These are phyloP conservation scores for Habropoda laboriosa DNA, from an alignment of 1,140 invertebrate species.

Conservation along the genomic window DNA sequence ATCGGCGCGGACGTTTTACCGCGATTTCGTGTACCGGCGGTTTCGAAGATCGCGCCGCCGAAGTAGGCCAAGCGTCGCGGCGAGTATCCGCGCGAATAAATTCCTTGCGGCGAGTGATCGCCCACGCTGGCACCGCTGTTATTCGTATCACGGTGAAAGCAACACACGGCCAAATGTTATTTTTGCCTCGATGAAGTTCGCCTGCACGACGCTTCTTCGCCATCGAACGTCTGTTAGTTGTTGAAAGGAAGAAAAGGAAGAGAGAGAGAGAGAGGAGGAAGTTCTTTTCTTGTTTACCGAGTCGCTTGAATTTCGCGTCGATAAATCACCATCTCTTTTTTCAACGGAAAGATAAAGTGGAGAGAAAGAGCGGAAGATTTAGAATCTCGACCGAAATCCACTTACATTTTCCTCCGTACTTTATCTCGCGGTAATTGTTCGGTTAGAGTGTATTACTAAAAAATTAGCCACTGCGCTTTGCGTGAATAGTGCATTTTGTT, in stretches of 20 bases:
- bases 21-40: neutral
- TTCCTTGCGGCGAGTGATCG: constrained; percentile 2
- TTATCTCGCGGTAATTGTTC: too few species aligned
- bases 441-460: too few species aligned
- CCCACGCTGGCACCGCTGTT: neutral
- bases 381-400: neutral
- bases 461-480: too few species aligned
- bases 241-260: neutral
- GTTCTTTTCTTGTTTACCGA: neutral
- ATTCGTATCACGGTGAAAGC: constrained; percentile 35
- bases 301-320: neutral
- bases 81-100: constrained; percentile 13
- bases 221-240: neutral
- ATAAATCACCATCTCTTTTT: constrained; percentile 12
- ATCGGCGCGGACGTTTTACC: neutral
- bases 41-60: neutral
- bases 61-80: constrained; percentile 9
- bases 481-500: too few species aligned
- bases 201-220: neutral
- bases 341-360: neutral
- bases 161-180: constrained; percentile 3
- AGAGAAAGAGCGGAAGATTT: neutral
- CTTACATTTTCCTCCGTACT: neutral
- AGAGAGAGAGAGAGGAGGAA: neutral
- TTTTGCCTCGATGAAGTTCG: neutral